These are phyloP conservation scores for Acanthosepion pharaonis DNA, from an alignment of 2,888 invertebrate species.

Conservation along the genomic window DNA sequence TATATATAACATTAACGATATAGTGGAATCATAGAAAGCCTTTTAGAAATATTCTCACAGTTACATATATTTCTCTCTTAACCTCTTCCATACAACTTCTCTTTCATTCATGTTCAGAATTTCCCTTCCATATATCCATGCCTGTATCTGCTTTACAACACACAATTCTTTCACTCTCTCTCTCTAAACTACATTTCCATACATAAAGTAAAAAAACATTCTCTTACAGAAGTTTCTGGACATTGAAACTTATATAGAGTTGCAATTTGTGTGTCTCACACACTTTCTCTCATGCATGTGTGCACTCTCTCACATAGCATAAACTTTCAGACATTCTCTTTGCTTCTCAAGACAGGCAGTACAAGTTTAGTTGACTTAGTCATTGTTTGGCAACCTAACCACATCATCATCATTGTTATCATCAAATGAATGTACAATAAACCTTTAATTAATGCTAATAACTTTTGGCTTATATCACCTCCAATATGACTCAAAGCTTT, in stretches of 20 bases:
- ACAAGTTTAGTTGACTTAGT: slow-evolving; percentile 7
- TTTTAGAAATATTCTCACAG: too few relatives aligned
- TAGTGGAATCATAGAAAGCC: too few relatives aligned
- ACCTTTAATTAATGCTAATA: not conserved
- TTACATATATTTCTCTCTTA: too few relatives aligned
- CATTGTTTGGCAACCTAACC: not conserved
- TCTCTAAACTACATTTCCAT: not conserved
- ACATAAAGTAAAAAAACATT: not conserved
- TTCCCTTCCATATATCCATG: too few relatives aligned
- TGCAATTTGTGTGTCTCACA: not conserved
- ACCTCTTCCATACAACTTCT: too few relatives aligned
- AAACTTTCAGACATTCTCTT: not conserved
- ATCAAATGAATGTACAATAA: not conserved
- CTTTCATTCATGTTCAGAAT: too few relatives aligned
- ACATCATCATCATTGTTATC: not conserved
- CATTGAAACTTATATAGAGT: not conserved
- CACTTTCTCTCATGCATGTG: too few relatives aligned
- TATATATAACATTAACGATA: too few relatives aligned
- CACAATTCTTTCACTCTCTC: not conserved
- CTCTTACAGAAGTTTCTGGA: not conserved
- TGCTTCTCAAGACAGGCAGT: not conserved
- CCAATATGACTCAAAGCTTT: not conserved
- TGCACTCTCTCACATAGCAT: not conserved
- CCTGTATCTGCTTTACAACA: too few relatives aligned
- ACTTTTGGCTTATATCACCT: not conserved